These are phyloP conservation scores for Caenorhabditis sp. DNA, from an alignment of 2,888 invertebrate genomes.

Conservation along the genomic window DNA sequence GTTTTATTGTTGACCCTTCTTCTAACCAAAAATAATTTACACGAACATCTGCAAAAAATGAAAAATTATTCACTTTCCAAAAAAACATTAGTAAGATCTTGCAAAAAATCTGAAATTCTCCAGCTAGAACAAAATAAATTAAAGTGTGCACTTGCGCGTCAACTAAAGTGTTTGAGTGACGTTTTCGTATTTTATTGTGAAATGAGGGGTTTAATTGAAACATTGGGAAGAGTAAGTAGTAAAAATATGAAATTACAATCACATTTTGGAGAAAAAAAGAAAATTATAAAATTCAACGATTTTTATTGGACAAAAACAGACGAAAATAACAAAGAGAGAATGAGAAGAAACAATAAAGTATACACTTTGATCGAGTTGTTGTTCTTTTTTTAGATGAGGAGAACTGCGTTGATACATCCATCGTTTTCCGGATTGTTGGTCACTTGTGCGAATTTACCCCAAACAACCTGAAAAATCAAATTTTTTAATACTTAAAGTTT, in stretches of 20 bases:
- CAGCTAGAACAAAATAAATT: not conserved
- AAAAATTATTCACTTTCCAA: no score
- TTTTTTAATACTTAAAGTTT: no score
- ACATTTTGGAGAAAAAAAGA: not conserved
- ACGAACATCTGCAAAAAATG: no score
- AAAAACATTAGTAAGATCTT: no score
- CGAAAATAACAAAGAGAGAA: not conserved
- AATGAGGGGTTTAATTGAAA: no score
- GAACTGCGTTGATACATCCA: constrained; percentile 97
- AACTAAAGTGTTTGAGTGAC: not conserved
- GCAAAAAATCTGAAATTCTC: not conserved
- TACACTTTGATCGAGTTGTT: not conserved
- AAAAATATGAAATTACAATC: not conserved
- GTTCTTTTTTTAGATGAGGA: constrained; percentile 79
- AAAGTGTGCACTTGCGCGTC: constrained; percentile 1
- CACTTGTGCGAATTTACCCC: constrained; percentile 98
- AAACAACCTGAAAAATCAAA: constrained; percentile 79
- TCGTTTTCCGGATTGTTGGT: constrained; percentile 99
- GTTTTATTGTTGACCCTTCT: no score
- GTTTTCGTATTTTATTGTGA: not conserved
- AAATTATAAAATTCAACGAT: not conserved
- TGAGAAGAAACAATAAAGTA: constrained; percentile 4
- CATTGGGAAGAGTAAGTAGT: no score
- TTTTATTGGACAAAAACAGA: constrained; percentile 1
- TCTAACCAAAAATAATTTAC: no score